Evolutionary conservation across 2,113 vertebrate genomes (phyloP), one percentile per base, ranked within the genome.

Genomic region (Paralichthys olivaceus): DNA sequence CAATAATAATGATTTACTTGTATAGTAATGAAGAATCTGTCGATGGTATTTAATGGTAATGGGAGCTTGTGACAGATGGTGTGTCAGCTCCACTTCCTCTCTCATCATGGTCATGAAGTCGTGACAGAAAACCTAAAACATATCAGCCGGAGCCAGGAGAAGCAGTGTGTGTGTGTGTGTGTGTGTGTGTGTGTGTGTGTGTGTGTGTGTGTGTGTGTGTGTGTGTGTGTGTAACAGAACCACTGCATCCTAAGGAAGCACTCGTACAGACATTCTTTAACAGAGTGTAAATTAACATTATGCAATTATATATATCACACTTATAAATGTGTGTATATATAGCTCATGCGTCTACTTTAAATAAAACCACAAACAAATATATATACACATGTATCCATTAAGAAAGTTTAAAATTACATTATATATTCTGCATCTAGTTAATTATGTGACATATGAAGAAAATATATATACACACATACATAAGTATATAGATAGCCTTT

Each of bases 31-130:
- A 51, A 13, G 37, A 79, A 70, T 49, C 11, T 7, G 15, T 60
- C 43, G 45, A 37, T 45, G 47, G 20, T 28, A 19, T 78, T 65
- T 19, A 32, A 54, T 23, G 37, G 8, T 28, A 22, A 68, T 49
- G 20, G 2, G n/a, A 8, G 47, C 56, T 61, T 53, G 19, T 57
- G 69, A 76, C 69, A 84, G 74, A 84, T 80, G 70, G 49, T 79
- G 54, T 56, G 61, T 75, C 69, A 76, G 71, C 32, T 71, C 61
- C 23, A 51, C 56, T 85, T 90, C 69, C 81, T 81, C 5, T 84
- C 60, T 66, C 25, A 66, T n/a, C n/a, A 8, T 34, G 19, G 57
- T 57, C 63, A 37, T 74, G 63, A 81, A 79, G 70, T 25, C 5
- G 6, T 61, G 1, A 66, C 59, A 63, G 43, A 63, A 69, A 75